Evolutionary conservation across 1,140 invertebrate genomes (phyloP), one percentile per base, ranked within the genome.

Genomic region (Samia ricini): DNA sequence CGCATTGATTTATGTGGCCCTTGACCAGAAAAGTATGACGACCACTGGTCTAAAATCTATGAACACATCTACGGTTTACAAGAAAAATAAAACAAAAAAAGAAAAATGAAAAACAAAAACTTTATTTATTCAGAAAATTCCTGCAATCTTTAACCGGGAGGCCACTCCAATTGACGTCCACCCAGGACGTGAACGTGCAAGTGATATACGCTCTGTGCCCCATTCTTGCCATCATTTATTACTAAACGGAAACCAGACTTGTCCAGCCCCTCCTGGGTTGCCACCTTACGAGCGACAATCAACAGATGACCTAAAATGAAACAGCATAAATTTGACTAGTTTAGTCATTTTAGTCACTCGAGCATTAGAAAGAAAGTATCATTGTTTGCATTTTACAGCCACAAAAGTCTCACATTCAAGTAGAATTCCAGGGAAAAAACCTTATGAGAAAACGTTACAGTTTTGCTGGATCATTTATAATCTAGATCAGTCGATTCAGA

Each of bases 81-180:
- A n/a, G n/a, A n/a, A n/a, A n/a, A 15, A 42, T 12, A 42, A 42
- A 42, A 42, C 4, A 12, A 42, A 57, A 64, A 29, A 22, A 49
- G 36, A 55, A 56, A 58, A 52, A 63, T 18, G 12, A 3, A 33
- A 61, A 48, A 61, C 4, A 58, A 62, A 64, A 64, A 23, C 20
- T 56, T 55, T 55, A 33, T 4, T 50, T 56, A 58, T 68, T 58
- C 49, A 42, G 26, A n/a, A 60, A 55, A 29, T 64, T 63, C 51
- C 18, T 59, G 6, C 5, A 22, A 20, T 20, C 50, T 22, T 94
- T 98, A 99, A 57, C 98, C 98, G 57, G 98, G 98, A 29, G 98
- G 98, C 98, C 98, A 99, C 54, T 93, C 85, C 93, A 99, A 91
- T 92, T 99, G 98, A 49, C 98, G 92, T 19, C 98, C 98, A 60